Evolutionary conservation across 2,888 invertebrate species (phyloP), one percentile per base, ranked within the genome.

Genomic region (Horisme vitalbata): DNA sequence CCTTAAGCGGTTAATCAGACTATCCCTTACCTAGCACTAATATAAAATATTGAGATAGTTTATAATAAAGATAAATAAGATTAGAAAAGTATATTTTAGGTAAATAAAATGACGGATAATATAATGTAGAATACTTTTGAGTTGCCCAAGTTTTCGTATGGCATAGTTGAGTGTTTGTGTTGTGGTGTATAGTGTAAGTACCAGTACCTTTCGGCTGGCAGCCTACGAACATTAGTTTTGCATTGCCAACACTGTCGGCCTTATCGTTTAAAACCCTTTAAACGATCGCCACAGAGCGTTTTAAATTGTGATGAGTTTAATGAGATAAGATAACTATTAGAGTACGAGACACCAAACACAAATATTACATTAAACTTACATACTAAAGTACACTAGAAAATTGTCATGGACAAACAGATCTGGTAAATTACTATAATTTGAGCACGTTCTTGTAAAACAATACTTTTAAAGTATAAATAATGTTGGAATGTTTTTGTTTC

Each of bases 401-500:
- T 55, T 69, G 71, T 69, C 71, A 71, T 71, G 71, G 66, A 44
- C 35, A 57, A 59, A 64, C 51, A 63, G 59, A 64, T 64, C 64
- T 63, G 56, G 28, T 59, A 57, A 52, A 55, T 56, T 37, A 53
- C 21, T 38, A 54, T 46, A 54, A 62, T 65, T 70, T 72, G 72
- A 72, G 71, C 72, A 70, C 65, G 55, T 57, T 45, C 36, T 47
- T 52, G 33, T 51, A 51, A 51, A 51, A 44, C 41, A 51, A 51
- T 38, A 52, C 45, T 45, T 52, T 52, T 35, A 45, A 41, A 43
- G 34, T 44, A 49, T 56, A 60, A 61, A 65, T 48, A 53, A 51
- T 41, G 55, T 41, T 46, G 54, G 55, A 62, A 59, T 61, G 60
- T 52, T 28, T 21, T 35, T 32, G 26, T 48, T 37, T 31, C 38